These are phyloP conservation scores for Cacatua alba DNA, from an alignment of 2,113 vertebrate genomes.

Conservation along the genomic window DNA sequence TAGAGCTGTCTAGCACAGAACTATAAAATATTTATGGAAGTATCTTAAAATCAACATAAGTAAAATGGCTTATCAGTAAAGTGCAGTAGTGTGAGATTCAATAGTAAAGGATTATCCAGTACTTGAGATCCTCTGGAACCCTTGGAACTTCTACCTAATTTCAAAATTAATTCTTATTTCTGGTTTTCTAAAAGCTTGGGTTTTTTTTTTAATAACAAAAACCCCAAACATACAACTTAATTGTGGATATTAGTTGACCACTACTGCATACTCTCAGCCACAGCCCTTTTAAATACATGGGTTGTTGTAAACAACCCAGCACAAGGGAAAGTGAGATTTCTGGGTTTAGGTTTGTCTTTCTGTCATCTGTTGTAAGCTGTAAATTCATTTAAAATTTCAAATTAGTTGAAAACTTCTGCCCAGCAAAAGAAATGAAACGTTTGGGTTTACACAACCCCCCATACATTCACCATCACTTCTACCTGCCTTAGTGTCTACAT, in stretches of 20 bases:
- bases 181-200: not conserved
- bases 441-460: not conserved
- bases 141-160: not conserved
- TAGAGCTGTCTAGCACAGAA: not conserved
- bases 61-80: not conserved
- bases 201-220: not conserved
- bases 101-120: not conserved
- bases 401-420: not conserved
- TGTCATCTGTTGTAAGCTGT: not conserved
- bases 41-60: not conserved
- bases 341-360: not conserved
- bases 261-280: not conserved
- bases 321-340: not conserved
- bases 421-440: not conserved
- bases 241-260: not conserved
- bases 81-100: not conserved
- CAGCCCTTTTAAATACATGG: not conserved
- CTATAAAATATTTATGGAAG: not conserved
- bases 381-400: not conserved
- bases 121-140: not conserved
- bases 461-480: not conserved
- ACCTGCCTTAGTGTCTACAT: not conserved
- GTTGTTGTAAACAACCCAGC: not conserved
- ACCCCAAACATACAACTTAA: not conserved
- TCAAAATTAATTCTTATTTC: not conserved